A percentile compares a stretch with the other conserved stretches of the same genome.
Conservation (phyloP, 2,113 vertebrate genomes). For the Antechinus stuartii region DNA sequence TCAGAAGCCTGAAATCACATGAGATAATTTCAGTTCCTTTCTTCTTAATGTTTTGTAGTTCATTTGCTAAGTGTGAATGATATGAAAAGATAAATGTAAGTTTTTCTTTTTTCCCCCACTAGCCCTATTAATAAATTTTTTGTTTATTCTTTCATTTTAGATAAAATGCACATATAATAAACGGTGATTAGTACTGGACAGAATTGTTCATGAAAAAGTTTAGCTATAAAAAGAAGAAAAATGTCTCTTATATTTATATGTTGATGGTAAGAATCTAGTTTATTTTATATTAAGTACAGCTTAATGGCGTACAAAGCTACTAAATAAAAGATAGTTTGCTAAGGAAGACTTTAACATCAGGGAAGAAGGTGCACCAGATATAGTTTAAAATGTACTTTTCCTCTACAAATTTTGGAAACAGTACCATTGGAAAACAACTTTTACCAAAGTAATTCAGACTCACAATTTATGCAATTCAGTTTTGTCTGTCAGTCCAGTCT, state of each 20-base stretch:
- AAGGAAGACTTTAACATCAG: background rate
- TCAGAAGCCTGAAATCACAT: constrained; percentile 60
- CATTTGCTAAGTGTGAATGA: constrained; percentile 44
- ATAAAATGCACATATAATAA: constrained; percentile 27
- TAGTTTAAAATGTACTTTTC: background rate
- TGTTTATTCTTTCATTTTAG: constrained; percentile 51
- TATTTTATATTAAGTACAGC: background rate
- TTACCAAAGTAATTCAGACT: background rate
- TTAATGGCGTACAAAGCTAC: background rate
- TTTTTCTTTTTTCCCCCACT: too few species aligned
- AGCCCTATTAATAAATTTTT: constrained; percentile 32
- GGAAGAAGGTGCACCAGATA: background rate
- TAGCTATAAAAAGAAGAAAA: background rate
- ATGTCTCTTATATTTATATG: background rate
- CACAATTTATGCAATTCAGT: background rate
- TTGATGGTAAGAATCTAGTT: background rate
- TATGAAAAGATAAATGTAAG: constrained; percentile 46
- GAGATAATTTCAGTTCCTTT: constrained; percentile 62
- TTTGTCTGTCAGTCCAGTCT: too few species aligned
- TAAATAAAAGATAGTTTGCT: background rate
- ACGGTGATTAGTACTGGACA: background rate
- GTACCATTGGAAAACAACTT: background rate
- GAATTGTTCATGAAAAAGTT: background rate
- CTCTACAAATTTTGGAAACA: background rate
- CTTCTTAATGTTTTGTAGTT: constrained; percentile 47